These are phyloP conservation scores for Diabrotica undecimpunctata DNA, from an alignment of 1,140 invertebrate species.

Conservation along the genomic window DNA sequence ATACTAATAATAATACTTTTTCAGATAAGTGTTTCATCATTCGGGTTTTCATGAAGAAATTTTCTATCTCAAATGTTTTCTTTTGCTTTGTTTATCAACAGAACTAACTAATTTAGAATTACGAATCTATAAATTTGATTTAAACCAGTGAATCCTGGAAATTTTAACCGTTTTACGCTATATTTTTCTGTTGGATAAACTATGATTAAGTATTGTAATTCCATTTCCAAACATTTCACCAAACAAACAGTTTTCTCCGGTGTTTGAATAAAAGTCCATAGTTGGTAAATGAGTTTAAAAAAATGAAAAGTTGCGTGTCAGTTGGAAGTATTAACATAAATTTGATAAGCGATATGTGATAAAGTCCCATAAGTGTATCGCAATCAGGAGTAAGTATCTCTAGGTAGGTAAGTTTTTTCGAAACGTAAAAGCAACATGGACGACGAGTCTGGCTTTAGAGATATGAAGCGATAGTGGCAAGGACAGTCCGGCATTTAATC, in stretches of 20 bases:
- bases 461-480: constrained; percentile 37
- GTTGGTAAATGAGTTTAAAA: constrained; percentile 12
- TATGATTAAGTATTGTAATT: too few species aligned
- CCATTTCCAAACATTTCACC: background rate
- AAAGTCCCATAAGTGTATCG: constrained; percentile 31
- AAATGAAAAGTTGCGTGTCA: constrained; percentile 34
- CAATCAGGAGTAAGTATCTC: constrained; percentile 36
- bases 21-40: too few species aligned
- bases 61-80: too few species aligned
- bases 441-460: constrained; percentile 30
- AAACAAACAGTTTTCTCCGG: background rate
- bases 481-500: constrained; percentile 36
- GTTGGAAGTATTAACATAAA: constrained; percentile 32
- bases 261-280: constrained; percentile 1
- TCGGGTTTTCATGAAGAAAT: too few species aligned
- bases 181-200: too few species aligned
- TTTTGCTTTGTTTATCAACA: too few species aligned
- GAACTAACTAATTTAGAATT: too few species aligned
- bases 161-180: too few species aligned
- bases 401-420: constrained; percentile 26
- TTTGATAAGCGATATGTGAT: constrained; percentile 34
- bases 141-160: too few species aligned
- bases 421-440: constrained; percentile 26
- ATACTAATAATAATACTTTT: too few species aligned
- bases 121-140: too few species aligned